phyloP scores from a whole-genome alignment of 1,140 invertebrate species.

The Brachionus sp. region DNA sequence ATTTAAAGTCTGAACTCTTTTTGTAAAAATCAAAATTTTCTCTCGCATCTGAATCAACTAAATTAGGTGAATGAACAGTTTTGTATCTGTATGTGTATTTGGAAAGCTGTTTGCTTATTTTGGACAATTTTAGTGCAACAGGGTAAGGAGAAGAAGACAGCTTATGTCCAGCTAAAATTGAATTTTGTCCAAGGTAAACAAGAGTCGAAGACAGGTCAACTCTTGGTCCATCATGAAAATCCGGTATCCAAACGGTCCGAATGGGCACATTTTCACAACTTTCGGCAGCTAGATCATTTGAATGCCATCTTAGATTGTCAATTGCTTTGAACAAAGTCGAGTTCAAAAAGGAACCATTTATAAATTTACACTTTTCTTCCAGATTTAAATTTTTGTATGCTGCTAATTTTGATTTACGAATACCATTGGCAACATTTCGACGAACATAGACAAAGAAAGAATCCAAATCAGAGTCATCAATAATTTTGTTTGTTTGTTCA shows the following conservation, averaged over 20 bases:
- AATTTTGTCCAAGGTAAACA: slow-evolving; percentile 5
- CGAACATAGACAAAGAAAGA: neutral
- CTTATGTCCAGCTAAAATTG: neutral
- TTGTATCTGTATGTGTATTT: neutral
- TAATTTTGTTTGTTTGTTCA: neutral
- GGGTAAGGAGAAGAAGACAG: neutral
- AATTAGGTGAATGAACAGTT: neutral
- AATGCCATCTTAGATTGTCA: neutral
- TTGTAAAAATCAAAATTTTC: slow-evolving; percentile 47
- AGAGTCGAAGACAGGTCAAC: slow-evolving; percentile 1
- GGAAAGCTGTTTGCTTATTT: neutral
- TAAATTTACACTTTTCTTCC: neutral
- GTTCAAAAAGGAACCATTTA: neutral
- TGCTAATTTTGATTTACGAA: neutral
- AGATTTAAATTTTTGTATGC: neutral
- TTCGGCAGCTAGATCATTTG: slow-evolving; percentile 10
- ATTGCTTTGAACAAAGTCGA: neutral
- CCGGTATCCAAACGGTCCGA: slow-evolving; percentile 12
- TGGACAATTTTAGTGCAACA: neutral
- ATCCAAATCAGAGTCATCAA: neutral
- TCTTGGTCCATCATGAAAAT: slow-evolving; percentile 30
- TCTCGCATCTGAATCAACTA: neutral
- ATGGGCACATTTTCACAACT: slow-evolving; percentile 8
- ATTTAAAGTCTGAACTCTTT: slow-evolving; percentile 43
- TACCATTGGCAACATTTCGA: neutral